Percentiles rank a stretch among this genome's conserved stretches.
Conservation (phyloP, 2,797 vertebrate species). For the Ataeniobius toweri region DNA sequence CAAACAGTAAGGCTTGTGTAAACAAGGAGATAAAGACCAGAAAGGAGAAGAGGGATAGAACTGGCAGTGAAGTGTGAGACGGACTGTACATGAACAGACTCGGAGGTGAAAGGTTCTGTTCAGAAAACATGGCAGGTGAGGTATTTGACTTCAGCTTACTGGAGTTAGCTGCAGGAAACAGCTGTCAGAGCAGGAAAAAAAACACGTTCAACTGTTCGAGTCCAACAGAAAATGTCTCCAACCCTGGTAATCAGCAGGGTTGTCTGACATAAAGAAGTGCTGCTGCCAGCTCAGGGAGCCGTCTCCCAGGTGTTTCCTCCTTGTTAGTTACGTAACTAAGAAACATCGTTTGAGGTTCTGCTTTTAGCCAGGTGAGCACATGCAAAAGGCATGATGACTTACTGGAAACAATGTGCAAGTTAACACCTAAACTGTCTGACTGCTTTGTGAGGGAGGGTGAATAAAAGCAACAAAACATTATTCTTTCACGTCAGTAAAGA, state of each 20-base stretch:
- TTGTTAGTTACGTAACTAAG: conserved; percentile 55
- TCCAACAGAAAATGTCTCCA: conserved; percentile 8
- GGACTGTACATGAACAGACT: neutral
- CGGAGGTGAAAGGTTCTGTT: conserved; percentile 12
- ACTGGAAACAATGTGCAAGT: neutral
- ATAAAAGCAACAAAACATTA: neutral
- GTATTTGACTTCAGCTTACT: conserved; percentile 30
- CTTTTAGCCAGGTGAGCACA: conserved; percentile 52
- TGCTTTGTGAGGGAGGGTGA: neutral
- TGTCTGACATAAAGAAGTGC: conserved; percentile 9
- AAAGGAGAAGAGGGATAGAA: conserved; percentile 13
- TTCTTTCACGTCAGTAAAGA: conserved; percentile 2
- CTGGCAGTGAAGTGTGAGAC: conserved; percentile 18
- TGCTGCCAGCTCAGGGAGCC: conserved; percentile 10
- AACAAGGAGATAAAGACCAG: conserved; percentile 25
- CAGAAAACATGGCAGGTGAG: conserved; percentile 20
- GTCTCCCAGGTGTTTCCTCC: conserved; percentile 40
- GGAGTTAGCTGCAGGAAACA: conserved; percentile 28
- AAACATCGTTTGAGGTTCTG: conserved; percentile 36
- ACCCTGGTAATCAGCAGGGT: conserved; percentile 1
- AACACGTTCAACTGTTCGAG: conserved; percentile 9
- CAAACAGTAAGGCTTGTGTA: conserved; percentile 51
- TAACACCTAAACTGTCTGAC: conserved; percentile 12
- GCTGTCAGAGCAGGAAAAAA: conserved; percentile 47
- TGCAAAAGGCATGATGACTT: conserved; percentile 35